phyloP scores from a whole-genome alignment of 2,113 vertebrate genomes.

The Salvelinus alpinus region DNA sequence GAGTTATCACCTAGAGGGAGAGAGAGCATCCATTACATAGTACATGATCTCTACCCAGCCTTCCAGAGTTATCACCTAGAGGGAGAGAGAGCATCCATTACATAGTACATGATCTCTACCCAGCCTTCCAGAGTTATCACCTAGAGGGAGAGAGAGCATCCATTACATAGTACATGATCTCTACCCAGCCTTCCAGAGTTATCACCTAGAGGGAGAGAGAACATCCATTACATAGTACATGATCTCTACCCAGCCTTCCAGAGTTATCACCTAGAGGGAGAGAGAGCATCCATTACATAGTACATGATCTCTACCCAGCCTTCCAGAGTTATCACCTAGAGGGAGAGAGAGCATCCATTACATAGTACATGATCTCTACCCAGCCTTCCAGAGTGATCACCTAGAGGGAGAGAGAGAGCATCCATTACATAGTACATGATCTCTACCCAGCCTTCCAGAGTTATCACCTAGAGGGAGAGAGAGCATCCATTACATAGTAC shows the following conservation, averaged over 20 bases:
- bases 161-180: constrained; percentile 97
- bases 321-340: too few species aligned
- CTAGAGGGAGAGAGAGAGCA: too few species aligned
- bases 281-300: too few species aligned
- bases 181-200: constrained; percentile 98
- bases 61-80: constrained; percentile 94
- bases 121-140: constrained; percentile 98
- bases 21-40: constrained; percentile 73
- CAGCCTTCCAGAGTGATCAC: too few species aligned
- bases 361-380: too few species aligned
- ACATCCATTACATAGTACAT: constrained; percentile 89
- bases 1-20: constrained; percentile 86
- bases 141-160: constrained; percentile 51
- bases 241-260: constrained; percentile 79
- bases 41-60: constrained; percentile 99
- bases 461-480: too few species aligned
- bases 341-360: too few species aligned
- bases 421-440: too few species aligned
- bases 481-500: too few species aligned
- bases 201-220: constrained; percentile 79
- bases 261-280: too few species aligned
- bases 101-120: constrained; percentile 99
- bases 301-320: too few species aligned
- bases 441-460: too few species aligned
- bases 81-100: constrained; percentile 39